These are phyloP conservation scores for Cyclargus thomasi DNA, from an alignment of 1,140 invertebrate genomes.

Conservation along the genomic window DNA sequence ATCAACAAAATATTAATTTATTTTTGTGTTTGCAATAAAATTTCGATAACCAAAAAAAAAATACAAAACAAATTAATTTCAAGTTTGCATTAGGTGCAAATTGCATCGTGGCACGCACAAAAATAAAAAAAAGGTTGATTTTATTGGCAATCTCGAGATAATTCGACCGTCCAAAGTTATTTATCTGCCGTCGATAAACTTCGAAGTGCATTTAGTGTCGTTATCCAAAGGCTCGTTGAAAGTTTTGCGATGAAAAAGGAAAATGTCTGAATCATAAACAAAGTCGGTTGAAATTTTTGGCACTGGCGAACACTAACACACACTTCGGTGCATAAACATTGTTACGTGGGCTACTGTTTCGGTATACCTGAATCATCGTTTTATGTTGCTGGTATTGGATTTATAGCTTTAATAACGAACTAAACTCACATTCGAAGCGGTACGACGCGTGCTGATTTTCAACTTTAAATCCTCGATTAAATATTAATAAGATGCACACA, in stretches of 20 bases:
- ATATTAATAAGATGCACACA: too few species aligned
- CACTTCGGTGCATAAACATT: slow-evolving; percentile 17
- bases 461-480: too few species aligned
- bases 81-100: background rate
- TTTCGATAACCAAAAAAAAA: background rate
- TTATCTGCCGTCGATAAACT: slow-evolving; percentile 18
- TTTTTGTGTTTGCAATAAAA: background rate
- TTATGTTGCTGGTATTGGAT: background rate
- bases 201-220: slow-evolving; percentile 21
- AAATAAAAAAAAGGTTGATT: background rate
- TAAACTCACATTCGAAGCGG: too few species aligned
- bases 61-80: background rate
- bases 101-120: background rate
- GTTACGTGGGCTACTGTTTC: background rate
- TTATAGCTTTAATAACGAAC: background rate
- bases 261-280: slow-evolving; percentile 36
- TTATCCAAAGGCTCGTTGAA: slow-evolving; percentile 31
- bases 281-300: slow-evolving; percentile 28
- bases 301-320: slow-evolving; percentile 18
- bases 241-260: slow-evolving; percentile 35
- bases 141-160: background rate
- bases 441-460: too few species aligned
- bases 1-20: too few species aligned
- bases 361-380: slow-evolving; percentile 4
- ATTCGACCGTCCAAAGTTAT: slow-evolving; percentile 4